Conservation (phyloP, 2,797 vertebrate genomes). For the Falco columbarius region DNA sequence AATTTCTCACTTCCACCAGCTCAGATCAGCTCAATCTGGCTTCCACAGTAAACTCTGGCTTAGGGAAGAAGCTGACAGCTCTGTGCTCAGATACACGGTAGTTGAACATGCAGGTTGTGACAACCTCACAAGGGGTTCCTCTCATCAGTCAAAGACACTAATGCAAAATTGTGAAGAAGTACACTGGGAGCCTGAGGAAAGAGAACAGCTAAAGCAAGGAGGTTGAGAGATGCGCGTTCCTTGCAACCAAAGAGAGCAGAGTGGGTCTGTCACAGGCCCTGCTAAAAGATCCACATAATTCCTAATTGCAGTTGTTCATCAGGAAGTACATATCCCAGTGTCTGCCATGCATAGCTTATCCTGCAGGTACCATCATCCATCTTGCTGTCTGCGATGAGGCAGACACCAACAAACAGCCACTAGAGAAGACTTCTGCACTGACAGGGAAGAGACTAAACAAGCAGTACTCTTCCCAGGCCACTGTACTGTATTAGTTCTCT, state of each 20-base stretch:
- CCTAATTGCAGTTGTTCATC: not conserved
- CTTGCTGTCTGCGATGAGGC: not conserved
- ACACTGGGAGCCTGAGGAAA: not conserved
- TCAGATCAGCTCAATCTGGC: not conserved
- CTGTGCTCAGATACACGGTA: not conserved
- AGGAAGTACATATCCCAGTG: not conserved
- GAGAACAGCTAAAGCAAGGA: not conserved
- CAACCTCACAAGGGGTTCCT: not conserved
- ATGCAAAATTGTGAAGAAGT: not conserved
- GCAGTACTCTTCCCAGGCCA: not conserved
- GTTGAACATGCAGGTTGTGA: not conserved
- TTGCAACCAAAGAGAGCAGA: not conserved
- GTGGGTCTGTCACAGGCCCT: not conserved
- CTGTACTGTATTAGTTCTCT: not conserved
- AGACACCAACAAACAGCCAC: not conserved
- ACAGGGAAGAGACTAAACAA: not conserved
- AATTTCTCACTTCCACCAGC: not conserved
- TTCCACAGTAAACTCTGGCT: not conserved
- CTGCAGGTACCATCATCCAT: not conserved
- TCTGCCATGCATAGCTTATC: not conserved
- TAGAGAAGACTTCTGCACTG: not conserved
- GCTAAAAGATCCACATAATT: accelerated
- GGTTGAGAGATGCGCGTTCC: accelerated
- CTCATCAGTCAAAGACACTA: not conserved
- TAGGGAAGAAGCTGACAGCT: not conserved